Conservation (phyloP, 1,140 invertebrate genomes). For the Mylabris phalerata region DNA sequence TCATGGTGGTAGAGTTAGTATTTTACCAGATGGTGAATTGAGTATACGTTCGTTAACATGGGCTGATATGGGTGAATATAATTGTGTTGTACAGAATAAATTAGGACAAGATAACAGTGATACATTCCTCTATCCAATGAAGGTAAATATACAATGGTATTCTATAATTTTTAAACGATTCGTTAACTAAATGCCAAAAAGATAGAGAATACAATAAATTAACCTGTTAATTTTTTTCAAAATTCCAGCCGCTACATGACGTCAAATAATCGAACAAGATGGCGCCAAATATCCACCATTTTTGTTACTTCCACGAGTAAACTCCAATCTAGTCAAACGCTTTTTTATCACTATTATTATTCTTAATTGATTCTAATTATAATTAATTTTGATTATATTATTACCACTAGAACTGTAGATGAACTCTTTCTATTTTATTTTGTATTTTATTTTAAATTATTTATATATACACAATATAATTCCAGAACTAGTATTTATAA, state of each 20-base stretch:
- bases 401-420: conserved; percentile 12
- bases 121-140: conserved; percentile 73
- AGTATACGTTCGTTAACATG: conserved; percentile 62
- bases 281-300: conserved; percentile 14
- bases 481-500: conserved; percentile 12
- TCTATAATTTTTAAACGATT: too few relatives aligned
- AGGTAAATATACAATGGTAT: conserved; percentile 28
- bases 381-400: conserved; percentile 12
- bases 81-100: conserved; percentile 63
- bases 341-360: not conserved
- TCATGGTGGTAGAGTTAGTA: conserved; percentile 45
- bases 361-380: conserved; percentile 11
- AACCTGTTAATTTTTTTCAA: too few relatives aligned
- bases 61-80: conserved; percentile 74
- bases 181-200: too few relatives aligned
- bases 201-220: too few relatives aligned
- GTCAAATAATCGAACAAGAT: too few relatives aligned
- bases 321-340: not conserved
- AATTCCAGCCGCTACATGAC: too few relatives aligned
- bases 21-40: conserved; percentile 65
- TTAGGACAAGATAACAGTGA: conserved; percentile 55
- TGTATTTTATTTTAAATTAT: not conserved
- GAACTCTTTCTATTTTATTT: not conserved
- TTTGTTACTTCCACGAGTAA: conserved; percentile 17
- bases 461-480: conserved; percentile 9